A percentile compares a stretch with the other conserved stretches of the same genome.
Evolutionary conservation across 1,140 invertebrate species (phyloP).

Genomic region (Drosophila repletoides): DNA sequence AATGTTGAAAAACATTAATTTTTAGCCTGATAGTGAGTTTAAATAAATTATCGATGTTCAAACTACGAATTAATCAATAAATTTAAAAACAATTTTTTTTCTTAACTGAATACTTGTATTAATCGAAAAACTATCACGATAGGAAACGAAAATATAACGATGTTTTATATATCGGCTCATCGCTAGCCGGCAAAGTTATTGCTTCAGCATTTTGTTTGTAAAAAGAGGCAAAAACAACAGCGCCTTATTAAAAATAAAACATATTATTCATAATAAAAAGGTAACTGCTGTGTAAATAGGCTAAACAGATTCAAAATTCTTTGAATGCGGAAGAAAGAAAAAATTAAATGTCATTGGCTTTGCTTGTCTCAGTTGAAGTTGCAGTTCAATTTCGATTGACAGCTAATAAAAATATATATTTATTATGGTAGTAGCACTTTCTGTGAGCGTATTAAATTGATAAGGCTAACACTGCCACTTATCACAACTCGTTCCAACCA

Average conservation of each 20-base stretch:
- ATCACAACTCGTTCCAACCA: conserved; percentile 7
- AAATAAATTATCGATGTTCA: no score
- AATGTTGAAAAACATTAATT: no score
- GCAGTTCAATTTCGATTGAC: conserved; percentile 2
- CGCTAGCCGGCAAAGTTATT: conserved; percentile 33
- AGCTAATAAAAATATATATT: conserved; percentile 11
- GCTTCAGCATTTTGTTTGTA: conserved; percentile 18
- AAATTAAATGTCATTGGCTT: neutral
- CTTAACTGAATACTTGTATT: no score
- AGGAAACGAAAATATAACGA: neutral
- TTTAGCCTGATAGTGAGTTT: no score
- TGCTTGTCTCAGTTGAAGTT: neutral
- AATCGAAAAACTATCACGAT: no score
- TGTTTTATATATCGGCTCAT: conserved; percentile 16
- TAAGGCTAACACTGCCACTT: conserved; percentile 21
- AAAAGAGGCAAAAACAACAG: conserved; percentile 26
- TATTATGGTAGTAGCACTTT: conserved; percentile 11
- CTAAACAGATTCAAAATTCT: neutral
- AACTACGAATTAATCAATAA: no score
- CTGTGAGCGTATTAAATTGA: conserved; percentile 23
- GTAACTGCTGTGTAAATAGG: conserved; percentile 18
- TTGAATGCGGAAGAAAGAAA: neutral
- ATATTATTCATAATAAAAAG: conserved; percentile 4
- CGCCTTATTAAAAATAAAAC: neutral
- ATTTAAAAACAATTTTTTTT: no score